phyloP scores from a whole-genome alignment of 2,113 vertebrate genomes.

The Vireo altiloquus region DNA sequence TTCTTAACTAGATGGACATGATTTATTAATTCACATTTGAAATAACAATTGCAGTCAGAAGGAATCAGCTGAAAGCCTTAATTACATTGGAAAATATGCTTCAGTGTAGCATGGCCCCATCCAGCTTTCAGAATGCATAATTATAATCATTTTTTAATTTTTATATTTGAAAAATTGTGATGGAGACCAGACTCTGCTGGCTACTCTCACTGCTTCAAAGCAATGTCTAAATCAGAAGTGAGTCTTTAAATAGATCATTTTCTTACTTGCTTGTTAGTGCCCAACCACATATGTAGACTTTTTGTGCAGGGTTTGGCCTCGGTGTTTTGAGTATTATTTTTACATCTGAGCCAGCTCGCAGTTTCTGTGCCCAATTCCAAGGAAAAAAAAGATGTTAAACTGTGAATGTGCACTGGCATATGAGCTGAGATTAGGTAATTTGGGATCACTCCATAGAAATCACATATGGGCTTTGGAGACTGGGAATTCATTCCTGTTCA shows the following conservation, averaged over 20 bases:
- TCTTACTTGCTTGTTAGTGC: conserved; percentile 55
- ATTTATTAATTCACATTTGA: conserved; percentile 94
- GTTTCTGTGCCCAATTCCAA: conserved; percentile 43
- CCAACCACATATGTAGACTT: conserved; percentile 3
- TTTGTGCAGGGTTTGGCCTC: conserved; percentile 25
- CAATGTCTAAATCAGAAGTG: conserved; percentile 49
- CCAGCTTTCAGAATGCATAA: conserved; percentile 69
- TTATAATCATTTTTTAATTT: conserved; percentile 77
- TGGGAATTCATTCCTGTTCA: conserved; percentile 63
- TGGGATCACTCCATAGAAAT: conserved; percentile 63
- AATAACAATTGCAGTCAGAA: conserved; percentile 92
- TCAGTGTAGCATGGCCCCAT: conserved; percentile 73
- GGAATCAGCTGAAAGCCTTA: conserved; percentile 85
- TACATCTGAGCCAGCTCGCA: conserved; percentile 34
- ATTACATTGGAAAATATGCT: conserved; percentile 86
- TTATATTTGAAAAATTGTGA: conserved; percentile 70
- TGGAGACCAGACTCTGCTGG: conserved; percentile 54
- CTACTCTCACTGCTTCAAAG: conserved; percentile 54
- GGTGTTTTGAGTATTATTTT: conserved; percentile 45
- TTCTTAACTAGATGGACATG: conserved; percentile 88
- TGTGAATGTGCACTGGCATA: conserved; percentile 60
- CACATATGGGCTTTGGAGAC: conserved; percentile 65
- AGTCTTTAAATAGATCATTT: conserved; percentile 57
- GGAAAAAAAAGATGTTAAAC: conserved; percentile 44
- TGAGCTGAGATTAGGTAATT: conserved; percentile 65